Evolutionary conservation across 2,797 vertebrate genomes (phyloP), one percentile per base, ranked within the genome.

Genomic region (Oceanodroma leucorhoa): DNA sequence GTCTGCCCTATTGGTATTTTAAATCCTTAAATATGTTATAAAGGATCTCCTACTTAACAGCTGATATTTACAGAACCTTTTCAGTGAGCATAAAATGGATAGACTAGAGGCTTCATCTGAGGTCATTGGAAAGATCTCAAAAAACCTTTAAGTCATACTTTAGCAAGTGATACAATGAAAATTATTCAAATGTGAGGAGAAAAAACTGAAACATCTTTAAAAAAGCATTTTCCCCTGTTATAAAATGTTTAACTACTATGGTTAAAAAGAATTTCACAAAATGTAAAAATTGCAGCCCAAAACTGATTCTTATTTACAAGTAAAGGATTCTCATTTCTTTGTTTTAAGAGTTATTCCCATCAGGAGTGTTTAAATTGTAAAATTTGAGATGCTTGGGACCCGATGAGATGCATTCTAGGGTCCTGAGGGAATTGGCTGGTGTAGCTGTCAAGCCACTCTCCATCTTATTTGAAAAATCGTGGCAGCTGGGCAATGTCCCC

Each of bases 401-500:
- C 2, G 8, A 36, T 4, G 9, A 64, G 36, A 58, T 45, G 10
- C 9, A 5, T 36, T 7, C 27, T 23, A 32, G 14, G 11, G 34
- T 76, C 18, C 6, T 12, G 29, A 45, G 26, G 14, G 13, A 71
- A 71, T 20, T n/a, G 18, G 4, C 8, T 11, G 17, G 1, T 18
- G 24, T 12, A 46, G 8, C 24, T 54, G 10, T 26, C 54, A 62
- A 45, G 40, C 8, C 11, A 76, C 14, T 66, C 11, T 71, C 16
- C 10, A 22, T 23, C 24, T 34, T 32, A 57, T 53, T 18, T 76
- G 30, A 50, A 53, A 81, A 73, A 4, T 14, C 5, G 2, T 30
- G 15, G 19, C 7, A 41, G 19, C 4, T 71, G 5, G 6, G 5
- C 2, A 2, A 24, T 0, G 2, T 26, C 6, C 22, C 10, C 11